Base-by-base conservation (phyloP, 2,888 invertebrate species). In the Notodonta ziczac region DNA sequence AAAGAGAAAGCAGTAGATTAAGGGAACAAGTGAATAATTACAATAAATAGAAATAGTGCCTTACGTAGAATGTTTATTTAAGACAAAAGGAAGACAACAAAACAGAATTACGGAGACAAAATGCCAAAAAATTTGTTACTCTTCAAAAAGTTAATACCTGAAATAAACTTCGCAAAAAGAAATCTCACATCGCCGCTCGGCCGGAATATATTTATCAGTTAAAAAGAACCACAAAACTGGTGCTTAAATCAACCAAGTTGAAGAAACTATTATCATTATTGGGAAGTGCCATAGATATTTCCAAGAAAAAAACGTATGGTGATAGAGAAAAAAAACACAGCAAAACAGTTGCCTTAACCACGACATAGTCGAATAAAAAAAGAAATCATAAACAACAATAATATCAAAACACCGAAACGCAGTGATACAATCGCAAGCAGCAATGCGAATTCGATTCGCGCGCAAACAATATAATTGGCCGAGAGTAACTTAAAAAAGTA, bases 141-240 rank as follows among this genome's bases (percentile, higher is more conserved):
- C 77, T 93, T 90, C 84, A 93, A 92, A 88, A 93, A 93, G 84
- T 78, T 93, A 86, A 93, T 93, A 83, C 88, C 89, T 60, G 93
- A 93, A 86, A 80, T 93, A 66, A 93, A 93, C 76, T 93, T 93
- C 73, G 86, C 92, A 50, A 93, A 93, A 83, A 88, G 93, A 84
- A 93, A 92, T 82, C 88, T 92, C 66, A 93, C 90, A 59, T 88
- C 89, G 67, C 90, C 90, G 58, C 82, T 89, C 59, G 88, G 89
- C 73, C 87, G 89, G 73, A 89, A 90, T 76, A 90, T 93, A 86
- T 90, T 78, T 81, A 92, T 93, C 87, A 93, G 92, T 84, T 93
- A 90, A 86, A 83, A 78, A 24, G 24, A 24, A 63, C 56, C 57
- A 62, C 66, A 65, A 65, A 63, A 66, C 76, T 76, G 87, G 87